phyloP scores from a whole-genome alignment of 2,888 invertebrate genomes.

The Eristalis intricaria region DNA sequence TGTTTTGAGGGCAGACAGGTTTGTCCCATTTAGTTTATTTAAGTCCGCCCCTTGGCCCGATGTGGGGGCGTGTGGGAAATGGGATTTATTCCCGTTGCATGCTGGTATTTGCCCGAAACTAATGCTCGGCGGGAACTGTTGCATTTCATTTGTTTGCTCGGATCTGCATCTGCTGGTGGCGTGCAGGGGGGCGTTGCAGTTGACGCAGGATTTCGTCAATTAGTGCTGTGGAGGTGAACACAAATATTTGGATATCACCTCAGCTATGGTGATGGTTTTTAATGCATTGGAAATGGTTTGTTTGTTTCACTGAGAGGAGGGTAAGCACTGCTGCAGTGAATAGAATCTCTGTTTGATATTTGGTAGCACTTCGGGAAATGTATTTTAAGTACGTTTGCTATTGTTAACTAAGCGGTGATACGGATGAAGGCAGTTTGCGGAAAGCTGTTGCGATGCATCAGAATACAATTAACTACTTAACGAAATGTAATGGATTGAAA shows the following conservation, averaged over 20 bases:
- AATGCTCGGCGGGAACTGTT: constrained; percentile 58
- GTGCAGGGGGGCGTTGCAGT: not conserved
- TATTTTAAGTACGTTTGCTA: not conserved
- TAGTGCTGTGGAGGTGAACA: constrained; percentile 60
- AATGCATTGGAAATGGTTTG: constrained; percentile 49
- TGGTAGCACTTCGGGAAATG: not conserved
- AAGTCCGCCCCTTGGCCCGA: not conserved
- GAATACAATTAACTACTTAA: not conserved
- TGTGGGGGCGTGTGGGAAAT: constrained; percentile 5
- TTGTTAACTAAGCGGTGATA: not conserved
- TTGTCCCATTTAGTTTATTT: constrained; percentile 48
- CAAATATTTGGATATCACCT: constrained; percentile 66
- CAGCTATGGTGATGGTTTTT: constrained; percentile 58
- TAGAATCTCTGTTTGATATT: not conserved
- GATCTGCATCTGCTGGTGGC: constrained; percentile 13
- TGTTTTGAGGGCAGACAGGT: not conserved
- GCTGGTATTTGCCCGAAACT: constrained; percentile 48
- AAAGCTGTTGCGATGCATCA: not conserved
- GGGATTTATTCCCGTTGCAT: constrained; percentile 32
- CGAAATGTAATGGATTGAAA: not conserved
- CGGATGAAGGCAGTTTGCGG: not conserved
- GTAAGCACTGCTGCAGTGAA: not conserved
- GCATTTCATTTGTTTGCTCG: constrained; percentile 49
- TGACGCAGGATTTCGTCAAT: constrained; percentile 52
- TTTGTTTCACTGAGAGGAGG: constrained; percentile 1